phyloP scores from a whole-genome alignment of 2,888 invertebrate species.

The Coelogynopora nodosa region DNA sequence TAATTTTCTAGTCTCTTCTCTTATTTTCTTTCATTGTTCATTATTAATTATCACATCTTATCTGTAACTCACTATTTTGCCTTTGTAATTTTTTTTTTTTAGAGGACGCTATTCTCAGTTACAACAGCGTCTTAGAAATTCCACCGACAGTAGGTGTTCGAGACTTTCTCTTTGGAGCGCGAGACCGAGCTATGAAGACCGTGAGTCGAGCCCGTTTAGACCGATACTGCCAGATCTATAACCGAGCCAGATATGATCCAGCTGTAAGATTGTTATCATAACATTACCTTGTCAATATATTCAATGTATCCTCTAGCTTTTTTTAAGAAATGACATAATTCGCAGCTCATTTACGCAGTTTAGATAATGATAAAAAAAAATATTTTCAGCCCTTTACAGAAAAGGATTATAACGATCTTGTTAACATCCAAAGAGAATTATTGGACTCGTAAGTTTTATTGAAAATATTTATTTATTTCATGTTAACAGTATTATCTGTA shows the following conservation, averaged over 20 bases:
- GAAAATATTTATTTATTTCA: neutral
- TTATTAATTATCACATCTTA: too few relatives aligned
- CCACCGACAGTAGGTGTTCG: neutral
- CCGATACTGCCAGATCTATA: neutral
- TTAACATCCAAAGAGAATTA: neutral
- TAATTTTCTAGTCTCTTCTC: too few relatives aligned
- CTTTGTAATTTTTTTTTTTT: neutral
- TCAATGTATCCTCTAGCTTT: neutral
- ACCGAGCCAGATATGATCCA: neutral
- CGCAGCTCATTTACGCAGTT: neutral
- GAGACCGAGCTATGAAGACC: neutral
- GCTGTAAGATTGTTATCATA: neutral
- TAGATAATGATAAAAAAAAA: too few relatives aligned
- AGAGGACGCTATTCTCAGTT: neutral
- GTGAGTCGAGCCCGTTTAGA: neutral
- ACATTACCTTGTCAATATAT: neutral
- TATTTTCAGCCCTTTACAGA: constrained; percentile 4
- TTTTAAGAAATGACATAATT: too few relatives aligned
- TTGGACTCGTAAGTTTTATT: constrained; percentile 3
- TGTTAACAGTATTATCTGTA: neutral
- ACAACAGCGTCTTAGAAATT: neutral
- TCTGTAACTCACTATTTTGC: too few relatives aligned
- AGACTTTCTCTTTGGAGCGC: neutral
- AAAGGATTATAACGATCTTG: neutral
- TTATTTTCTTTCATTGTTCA: too few relatives aligned